Evolutionary conservation across 2,888 invertebrate genomes (phyloP), one percentile per base, ranked within the genome.

Genomic region (Morpho deidamia): DNA sequence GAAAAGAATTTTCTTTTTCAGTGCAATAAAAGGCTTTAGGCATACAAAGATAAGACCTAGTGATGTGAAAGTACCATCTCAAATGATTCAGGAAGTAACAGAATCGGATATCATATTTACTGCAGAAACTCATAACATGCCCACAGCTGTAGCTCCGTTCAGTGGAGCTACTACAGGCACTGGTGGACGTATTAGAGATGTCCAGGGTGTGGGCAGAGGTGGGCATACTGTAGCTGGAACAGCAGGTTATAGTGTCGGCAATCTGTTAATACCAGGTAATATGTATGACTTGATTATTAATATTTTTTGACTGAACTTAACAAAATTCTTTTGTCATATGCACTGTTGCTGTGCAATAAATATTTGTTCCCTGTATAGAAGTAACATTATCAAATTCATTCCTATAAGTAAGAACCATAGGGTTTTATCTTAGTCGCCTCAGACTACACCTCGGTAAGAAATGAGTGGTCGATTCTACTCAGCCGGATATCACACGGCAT

Each of bases 91-190:
- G 52, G 82, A 91, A 43, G 73, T 83, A 9, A 88, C 92, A 0
- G 91, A 93, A 11, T 94, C 96, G 0, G 97, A 99, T 81, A 93
- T 99, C 39, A 97, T 98, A 70, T 99, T 99, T 75, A 99, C 99
- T 0, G 99, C 99, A 0, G 99, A 99, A 88, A 99, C 99, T 0
- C 99, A 99, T 82, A 99, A 99, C 78, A 99, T 99, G 91, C 98
- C 98, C 0, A 98, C 98, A 0, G 97, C 98, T 0, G 98, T 99
- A 8, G 97, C 98, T 0, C 99, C 99, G 0, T 99, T 99, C 66
- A 97, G 98, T 82, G 99, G 99, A 0, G 99, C 99, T 0, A 97
- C 99, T 0, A 99, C 99, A 0, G 99, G 99, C 23, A 98, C 99
- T 0, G 99, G 99, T 0, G 99, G 99, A 0, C 91, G 99, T 41